Evolutionary conservation across 1,140 invertebrate species (phyloP), one percentile per base, ranked within the genome.

Genomic region (Cyphomyrmex costatus): DNA sequence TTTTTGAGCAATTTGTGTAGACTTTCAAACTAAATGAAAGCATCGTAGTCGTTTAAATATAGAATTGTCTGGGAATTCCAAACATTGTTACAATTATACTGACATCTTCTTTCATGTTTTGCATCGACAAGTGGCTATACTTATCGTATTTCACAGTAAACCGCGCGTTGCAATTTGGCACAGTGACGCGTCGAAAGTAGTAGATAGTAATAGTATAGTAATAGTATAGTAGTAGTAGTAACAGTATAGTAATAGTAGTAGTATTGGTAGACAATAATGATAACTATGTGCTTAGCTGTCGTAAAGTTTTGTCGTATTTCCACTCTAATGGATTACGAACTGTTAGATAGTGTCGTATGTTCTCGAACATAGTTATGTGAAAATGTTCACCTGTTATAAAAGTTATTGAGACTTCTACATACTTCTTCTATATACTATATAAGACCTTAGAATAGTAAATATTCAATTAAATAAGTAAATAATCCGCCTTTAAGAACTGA

Each of bases 401-500:
- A 60, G 51, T 83, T 60, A 60, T 60, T 21, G 33, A 21, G 19
- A 61, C 56, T 46, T 19, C n/a, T 19, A 24, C 24, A 53, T 30
- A 19, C n/a, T 16, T 42, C n/a, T n/a, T n/a, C n/a, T n/a, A n/a
- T n/a, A n/a, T n/a, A 60, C 0, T 27, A 79, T 30, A 0, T 27
- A 70, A 61, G 14, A 42, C 8, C 36, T 60, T 49, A 56, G n/a
- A 51, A 21, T 56, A 74, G n/a, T 56, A 56, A 58, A 21, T 30
- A 14, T 83, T 14, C n/a, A 4, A 60, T 36, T 83, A 21, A 83
- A 83, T 83, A 83, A 49, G 30, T 83, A 33, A 82, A 83, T 83
- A 61, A 83, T 82, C 51, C 68, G 60, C 14, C 12, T 73, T 82
- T 33, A 73, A 46, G 24, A 60, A 19, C 14, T 46, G 24, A 30